A percentile compares a stretch with the other conserved stretches of the same genome.
Evolutionary conservation across 2,797 vertebrate species (phyloP).

Genomic region (Trichosurus vulpecula): DNA sequence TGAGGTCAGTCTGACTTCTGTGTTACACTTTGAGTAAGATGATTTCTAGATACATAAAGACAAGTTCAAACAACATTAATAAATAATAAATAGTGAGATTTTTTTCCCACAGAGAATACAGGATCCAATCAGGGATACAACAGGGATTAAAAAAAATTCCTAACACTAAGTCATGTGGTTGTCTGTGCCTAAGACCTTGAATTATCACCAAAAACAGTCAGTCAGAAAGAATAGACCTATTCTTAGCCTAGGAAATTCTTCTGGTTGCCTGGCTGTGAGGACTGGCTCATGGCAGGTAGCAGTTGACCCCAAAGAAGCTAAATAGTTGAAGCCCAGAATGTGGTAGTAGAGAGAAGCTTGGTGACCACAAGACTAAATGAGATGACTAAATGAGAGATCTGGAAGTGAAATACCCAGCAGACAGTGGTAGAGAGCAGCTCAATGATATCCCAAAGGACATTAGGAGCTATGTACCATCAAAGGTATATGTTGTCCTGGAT

Average conservation of each 20-base stretch:
- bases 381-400: background rate
- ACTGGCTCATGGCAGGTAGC: background rate
- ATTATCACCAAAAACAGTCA: background rate
- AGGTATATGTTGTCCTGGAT: too few relatives aligned
- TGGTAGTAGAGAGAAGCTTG: background rate
- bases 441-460: background rate
- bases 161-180: background rate
- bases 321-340: background rate
- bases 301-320: background rate
- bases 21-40: background rate
- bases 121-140: background rate
- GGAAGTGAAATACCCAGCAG: background rate
- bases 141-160: background rate
- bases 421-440: background rate
- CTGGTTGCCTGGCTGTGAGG: background rate
- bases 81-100: background rate
- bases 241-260: background rate
- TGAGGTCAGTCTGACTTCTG: background rate
- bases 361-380: background rate
- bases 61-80: background rate
- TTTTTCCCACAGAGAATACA: background rate
- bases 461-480: too few relatives aligned
- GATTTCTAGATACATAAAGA: background rate
- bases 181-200: background rate
- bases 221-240: background rate